These are phyloP conservation scores for Eutolmus rufibarbis DNA, from an alignment of 2,888 invertebrate species.

Conservation along the genomic window DNA sequence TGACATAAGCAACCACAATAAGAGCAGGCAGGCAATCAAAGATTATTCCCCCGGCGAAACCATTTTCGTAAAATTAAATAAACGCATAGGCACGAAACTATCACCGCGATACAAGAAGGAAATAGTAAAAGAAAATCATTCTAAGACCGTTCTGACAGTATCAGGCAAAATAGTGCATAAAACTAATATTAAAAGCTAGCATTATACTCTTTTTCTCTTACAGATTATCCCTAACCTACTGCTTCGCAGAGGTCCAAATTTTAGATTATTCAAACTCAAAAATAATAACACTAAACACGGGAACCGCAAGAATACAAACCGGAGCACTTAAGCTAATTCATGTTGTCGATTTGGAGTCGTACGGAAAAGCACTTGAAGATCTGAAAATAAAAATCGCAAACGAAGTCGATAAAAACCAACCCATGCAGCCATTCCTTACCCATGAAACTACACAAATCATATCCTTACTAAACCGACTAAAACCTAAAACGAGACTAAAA, in stretches of 20 bases:
- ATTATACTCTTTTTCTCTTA: neutral
- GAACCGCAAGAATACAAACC: constrained; percentile 33
- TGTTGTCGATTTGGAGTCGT: neutral
- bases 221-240: no score
- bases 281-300: constrained; percentile 33
- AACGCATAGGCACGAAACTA: neutral
- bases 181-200: neutral
- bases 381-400: neutral
- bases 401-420: neutral
- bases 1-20: neutral
- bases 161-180: neutral
- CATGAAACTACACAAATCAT: neutral
- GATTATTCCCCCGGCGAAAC: neutral
- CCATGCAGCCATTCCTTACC: no score
- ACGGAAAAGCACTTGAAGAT: neutral
- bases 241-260: no score
- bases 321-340: constrained; percentile 40
- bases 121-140: no score
- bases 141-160: no score
- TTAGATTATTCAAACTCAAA: constrained; percentile 33
- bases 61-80: constrained; percentile 13
- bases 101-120: no score
- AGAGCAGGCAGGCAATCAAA: neutral
- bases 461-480: neutral
- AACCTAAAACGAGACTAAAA: neutral